Conservation (phyloP, 2,113 vertebrate genomes). For the Bubo scandiacus region DNA sequence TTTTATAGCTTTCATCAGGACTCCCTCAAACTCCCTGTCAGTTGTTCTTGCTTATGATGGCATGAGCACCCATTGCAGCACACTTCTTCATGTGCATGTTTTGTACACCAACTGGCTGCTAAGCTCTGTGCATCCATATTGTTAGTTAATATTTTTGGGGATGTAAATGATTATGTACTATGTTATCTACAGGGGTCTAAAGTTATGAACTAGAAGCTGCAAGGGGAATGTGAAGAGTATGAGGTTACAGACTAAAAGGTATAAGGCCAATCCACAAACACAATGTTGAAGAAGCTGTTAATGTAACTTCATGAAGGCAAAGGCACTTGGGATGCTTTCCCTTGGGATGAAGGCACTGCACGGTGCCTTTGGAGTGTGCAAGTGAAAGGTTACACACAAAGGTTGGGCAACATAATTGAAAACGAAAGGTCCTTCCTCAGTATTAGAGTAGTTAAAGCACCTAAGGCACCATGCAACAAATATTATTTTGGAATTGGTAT, state of each 20-base stretch:
- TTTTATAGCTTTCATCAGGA: neutral
- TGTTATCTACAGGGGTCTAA: neutral
- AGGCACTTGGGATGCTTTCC: neutral
- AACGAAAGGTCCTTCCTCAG: neutral
- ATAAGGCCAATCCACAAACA: neutral
- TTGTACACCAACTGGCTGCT: neutral
- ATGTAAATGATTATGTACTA: neutral
- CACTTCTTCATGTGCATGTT: neutral
- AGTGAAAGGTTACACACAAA: neutral
- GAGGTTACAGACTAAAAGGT: neutral
- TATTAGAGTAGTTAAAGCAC: neutral
- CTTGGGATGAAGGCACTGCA: neutral
- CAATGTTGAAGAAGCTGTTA: neutral
- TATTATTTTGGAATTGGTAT: neutral
- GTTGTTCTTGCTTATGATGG: neutral
- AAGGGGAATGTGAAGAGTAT: neutral
- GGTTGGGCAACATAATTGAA: neutral
- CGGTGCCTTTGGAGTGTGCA: accelerated
- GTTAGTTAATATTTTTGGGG: neutral
- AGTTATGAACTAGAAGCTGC: neutral
- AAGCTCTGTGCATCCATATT: neutral
- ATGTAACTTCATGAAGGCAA: neutral
- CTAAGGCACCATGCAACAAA: neutral
- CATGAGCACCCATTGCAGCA: neutral
- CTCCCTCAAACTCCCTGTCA: neutral